phyloP scores from a whole-genome alignment of 2,113 vertebrate genomes.

The Numenius arquata region DNA sequence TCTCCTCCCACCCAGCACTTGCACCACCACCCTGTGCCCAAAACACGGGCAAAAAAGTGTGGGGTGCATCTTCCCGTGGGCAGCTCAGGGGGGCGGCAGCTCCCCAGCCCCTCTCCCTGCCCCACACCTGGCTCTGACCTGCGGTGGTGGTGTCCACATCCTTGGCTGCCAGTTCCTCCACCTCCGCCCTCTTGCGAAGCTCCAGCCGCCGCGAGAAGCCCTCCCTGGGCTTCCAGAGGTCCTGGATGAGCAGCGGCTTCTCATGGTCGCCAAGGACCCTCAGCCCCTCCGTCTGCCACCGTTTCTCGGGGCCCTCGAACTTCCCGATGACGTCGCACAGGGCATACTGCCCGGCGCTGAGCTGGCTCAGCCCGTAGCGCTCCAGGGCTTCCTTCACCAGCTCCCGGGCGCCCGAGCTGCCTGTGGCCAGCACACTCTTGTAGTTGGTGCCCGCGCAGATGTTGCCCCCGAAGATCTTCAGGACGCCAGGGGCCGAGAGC shows the following conservation, averaged over 20 bases:
- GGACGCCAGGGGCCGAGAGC: slow-evolving; percentile 88
- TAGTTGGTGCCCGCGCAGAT: slow-evolving; percentile 92
- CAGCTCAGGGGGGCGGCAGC: neutral
- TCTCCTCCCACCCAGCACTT: neutral
- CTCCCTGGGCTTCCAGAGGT: slow-evolving; percentile 93
- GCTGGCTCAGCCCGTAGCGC: slow-evolving; percentile 87
- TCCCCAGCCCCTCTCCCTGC: fast-evolving
- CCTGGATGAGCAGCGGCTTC: slow-evolving; percentile 91
- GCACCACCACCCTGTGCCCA: neutral
- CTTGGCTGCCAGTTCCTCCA: slow-evolving; percentile 87
- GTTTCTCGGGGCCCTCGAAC: slow-evolving; percentile 74
- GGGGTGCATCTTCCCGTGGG: neutral
- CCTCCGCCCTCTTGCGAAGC: slow-evolving; percentile 84
- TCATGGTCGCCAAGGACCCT: slow-evolving; percentile 88
- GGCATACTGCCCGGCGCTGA: slow-evolving; percentile 77
- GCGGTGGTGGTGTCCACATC: slow-evolving; percentile 93
- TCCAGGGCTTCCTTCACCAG: slow-evolving; percentile 93
- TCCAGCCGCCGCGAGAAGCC: slow-evolving; percentile 91
- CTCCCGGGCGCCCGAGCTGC: slow-evolving; percentile 85
- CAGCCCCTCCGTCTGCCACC: slow-evolving; percentile 85
- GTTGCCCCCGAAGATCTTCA: slow-evolving; percentile 94
- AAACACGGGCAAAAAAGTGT: fast-evolving
- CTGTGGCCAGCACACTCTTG: slow-evolving; percentile 93
- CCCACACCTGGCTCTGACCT: slow-evolving; percentile 71
- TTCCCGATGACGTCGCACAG: slow-evolving; percentile 91